Conservation (phyloP, 35 echinoderm and acorn worm species). For the Anneissia japonica region DNA sequence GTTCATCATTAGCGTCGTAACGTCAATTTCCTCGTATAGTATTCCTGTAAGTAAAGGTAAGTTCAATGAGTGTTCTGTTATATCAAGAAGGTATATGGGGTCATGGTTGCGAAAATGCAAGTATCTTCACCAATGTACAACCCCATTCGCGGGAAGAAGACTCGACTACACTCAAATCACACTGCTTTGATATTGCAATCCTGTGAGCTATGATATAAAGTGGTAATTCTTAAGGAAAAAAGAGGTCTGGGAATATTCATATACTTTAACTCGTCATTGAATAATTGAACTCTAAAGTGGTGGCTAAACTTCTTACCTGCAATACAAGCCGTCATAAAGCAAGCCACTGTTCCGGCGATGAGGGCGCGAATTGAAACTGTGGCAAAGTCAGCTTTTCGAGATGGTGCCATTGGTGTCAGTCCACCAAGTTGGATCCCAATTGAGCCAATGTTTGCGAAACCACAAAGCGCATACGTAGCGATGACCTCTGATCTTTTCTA, state of each 20-base stretch:
- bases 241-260: too few relatives aligned
- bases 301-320: constrained; percentile 72
- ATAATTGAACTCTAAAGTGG: too few relatives aligned
- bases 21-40: background rate
- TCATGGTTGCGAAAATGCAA: too few relatives aligned
- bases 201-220: too few relatives aligned
- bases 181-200: too few relatives aligned
- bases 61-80: too few relatives aligned
- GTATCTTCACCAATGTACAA: too few relatives aligned
- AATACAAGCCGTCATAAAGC: constrained; percentile 90
- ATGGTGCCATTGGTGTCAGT: constrained; percentile 72
- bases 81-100: too few relatives aligned
- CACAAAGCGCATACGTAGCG: constrained; percentile 78
- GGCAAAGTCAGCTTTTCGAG: constrained; percentile 53
- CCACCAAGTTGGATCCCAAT: constrained; percentile 82
- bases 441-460: constrained; percentile 81
- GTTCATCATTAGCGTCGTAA: background rate
- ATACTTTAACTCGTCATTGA: too few relatives aligned
- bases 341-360: constrained; percentile 75
- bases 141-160: too few relatives aligned
- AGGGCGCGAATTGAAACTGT: constrained; percentile 63
- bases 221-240: too few relatives aligned
- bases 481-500: constrained; percentile 70
- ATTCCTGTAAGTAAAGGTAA: background rate
- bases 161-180: too few relatives aligned